Evolutionary conservation across 2,113 vertebrate genomes (phyloP), one percentile per base, ranked within the genome.

Genomic region (Ammodytes marinus): DNA sequence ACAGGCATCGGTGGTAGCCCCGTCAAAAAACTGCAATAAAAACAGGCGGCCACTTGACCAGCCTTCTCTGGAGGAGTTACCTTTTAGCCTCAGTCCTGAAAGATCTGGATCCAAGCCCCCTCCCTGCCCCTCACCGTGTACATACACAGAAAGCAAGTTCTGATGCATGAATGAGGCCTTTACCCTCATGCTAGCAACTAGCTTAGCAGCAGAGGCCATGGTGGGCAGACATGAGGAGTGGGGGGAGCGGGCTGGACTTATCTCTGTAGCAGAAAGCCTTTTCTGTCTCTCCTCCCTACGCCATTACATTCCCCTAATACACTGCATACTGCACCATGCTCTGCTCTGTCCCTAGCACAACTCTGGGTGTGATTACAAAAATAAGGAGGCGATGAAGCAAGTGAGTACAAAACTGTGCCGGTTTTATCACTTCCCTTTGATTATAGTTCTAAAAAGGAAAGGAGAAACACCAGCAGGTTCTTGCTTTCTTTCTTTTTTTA

Each of bases 301-400:
- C 78, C 82, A 87, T 91, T 27, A 93, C 90, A 91, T 91, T 94
- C 92, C 87, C 80, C 79, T 82, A 72, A 77, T 76, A 86, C 83
- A 80, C 86, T 81, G 84, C 82, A 77, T 86, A 77, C 86, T 88
- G 87, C 77, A 75, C 57, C 77, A 81, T 79, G 86, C 90, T 84
- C 79, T 45, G 58, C 75, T 83, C 84, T 61, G 75, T 81, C 88
- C 69, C 67, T 79, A 80, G 82, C 84, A 88, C 90, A 82, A 92
- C 88, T 88, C 86, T 88, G 72, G 91, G 87, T 91, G 91, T 82
- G 80, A 89, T 89, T 94, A 89, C 79, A 88, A 92, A 93, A 94
- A 93, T 86, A 89, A 92, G 86, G 89, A 93, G 94, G 92, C 90
- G 91, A 93, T 92, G 88, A 92, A 92, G 93, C 90, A 91, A 93